Percentiles rank a stretch among this genome's conserved stretches.
Evolutionary conservation across 2,888 invertebrate species (phyloP).

Genomic region (Lithosia quadra): DNA sequence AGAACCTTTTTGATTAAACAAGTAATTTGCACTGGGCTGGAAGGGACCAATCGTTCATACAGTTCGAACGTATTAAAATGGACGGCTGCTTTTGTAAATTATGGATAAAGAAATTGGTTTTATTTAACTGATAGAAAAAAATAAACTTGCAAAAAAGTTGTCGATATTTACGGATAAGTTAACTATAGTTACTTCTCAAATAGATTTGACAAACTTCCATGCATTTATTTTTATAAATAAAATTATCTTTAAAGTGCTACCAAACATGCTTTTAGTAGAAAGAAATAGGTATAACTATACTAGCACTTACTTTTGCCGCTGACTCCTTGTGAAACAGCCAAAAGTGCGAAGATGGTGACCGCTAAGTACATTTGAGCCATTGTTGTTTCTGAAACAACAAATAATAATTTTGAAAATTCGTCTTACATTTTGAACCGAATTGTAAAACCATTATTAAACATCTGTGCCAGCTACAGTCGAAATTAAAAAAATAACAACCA

Average conservation of each 20-base stretch:
- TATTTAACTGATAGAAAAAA: constrained; percentile 6
- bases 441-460: not conserved
- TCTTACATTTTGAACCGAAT: not conserved
- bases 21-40: constrained; percentile 27
- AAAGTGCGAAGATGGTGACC: constrained; percentile 65
- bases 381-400: constrained; percentile 55
- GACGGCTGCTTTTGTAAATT: not conserved
- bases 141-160: not conserved
- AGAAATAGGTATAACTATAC: not conserved
- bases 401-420: not conserved
- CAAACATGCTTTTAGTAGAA: not conserved
- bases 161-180: not conserved
- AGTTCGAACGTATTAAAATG: constrained; percentile 16
- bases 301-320: constrained; percentile 78
- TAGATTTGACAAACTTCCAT: too few species aligned
- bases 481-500: not conserved
- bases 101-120: not conserved
- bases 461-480: not conserved
- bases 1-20: constrained; percentile 29
- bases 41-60: constrained; percentile 26
- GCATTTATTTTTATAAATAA: too few species aligned
- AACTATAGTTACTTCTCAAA: too few species aligned
- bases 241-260: too few species aligned
- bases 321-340: constrained; percentile 74
- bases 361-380: constrained; percentile 75